Conservation (phyloP, 2,888 invertebrate species). For the Drosophila meridiana region DNA sequence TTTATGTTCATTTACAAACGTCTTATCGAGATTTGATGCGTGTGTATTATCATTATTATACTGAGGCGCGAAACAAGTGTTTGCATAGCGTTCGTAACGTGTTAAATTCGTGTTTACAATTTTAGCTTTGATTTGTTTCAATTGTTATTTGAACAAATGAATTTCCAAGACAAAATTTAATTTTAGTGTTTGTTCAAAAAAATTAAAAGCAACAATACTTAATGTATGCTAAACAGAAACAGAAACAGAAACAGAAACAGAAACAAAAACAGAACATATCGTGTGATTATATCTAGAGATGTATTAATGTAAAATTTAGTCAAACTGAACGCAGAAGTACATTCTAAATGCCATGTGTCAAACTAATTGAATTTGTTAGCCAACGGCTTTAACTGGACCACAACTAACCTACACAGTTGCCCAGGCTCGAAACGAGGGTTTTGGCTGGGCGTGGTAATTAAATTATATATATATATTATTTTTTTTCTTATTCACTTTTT, state of each 20-base stretch:
- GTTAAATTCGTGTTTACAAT: constrained; percentile 71
- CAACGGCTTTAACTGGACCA: constrained; percentile 38
- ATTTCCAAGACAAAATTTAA: constrained; percentile 41
- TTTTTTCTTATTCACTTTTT: background rate
- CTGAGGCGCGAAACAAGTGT: constrained; percentile 52
- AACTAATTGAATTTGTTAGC: constrained; percentile 39
- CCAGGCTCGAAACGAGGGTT: background rate
- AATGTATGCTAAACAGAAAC: constrained; percentile 4
- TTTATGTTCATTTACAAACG: constrained; percentile 31
- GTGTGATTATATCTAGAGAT: no score
- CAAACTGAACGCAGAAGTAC: constrained; percentile 18
- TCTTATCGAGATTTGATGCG: constrained; percentile 21
- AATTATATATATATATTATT: background rate
- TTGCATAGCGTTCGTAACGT: constrained; percentile 64
- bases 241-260: no score
- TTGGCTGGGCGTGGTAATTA: background rate
- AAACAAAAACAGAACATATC: no score
- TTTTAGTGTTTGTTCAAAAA: background rate
- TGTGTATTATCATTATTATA: background rate
- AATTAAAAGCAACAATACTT: constrained; percentile 17
- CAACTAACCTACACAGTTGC: constrained; percentile 45
- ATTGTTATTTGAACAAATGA: constrained; percentile 37
- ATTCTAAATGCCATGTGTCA: constrained; percentile 35
- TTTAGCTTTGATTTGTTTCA: constrained; percentile 19
- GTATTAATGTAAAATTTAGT: constrained; percentile 1